Evolutionary conservation across 2,888 invertebrate species (phyloP).

Genomic region (Chrysotoxum bicinctum): DNA sequence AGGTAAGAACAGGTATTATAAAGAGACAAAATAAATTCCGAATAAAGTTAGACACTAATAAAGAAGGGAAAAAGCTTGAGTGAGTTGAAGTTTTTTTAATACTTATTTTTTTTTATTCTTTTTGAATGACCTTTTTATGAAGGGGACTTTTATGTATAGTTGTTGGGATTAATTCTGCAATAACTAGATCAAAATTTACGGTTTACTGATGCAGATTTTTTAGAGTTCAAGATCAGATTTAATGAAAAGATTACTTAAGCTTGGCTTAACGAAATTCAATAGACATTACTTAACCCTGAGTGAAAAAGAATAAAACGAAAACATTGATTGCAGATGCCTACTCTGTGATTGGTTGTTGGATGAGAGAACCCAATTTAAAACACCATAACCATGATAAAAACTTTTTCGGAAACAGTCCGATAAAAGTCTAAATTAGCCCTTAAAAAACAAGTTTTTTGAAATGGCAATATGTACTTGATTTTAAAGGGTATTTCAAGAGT

Average conservation of each 20-base stretch:
- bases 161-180: neutral
- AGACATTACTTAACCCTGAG: neutral
- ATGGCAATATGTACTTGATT: too few species aligned
- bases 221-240: neutral
- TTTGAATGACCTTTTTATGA: neutral
- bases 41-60: conserved; percentile 33
- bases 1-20: conserved; percentile 11
- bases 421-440: too few species aligned
- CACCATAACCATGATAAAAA: too few species aligned
- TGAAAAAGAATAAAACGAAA: neutral
- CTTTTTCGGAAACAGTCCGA: too few species aligned
- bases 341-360: neutral
- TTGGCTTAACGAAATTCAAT: neutral
- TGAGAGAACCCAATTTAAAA: neutral
- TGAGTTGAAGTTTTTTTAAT: conserved; percentile 10
- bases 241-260: neutral
- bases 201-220: conserved; percentile 4
- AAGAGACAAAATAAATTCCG: conserved; percentile 17
- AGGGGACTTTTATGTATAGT: neutral
- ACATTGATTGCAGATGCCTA: neutral
- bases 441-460: too few species aligned
- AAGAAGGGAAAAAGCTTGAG: neutral
- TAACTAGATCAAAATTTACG: neutral
- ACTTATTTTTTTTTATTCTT: neutral
- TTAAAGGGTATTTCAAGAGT: too few species aligned